These are phyloP conservation scores for Entelurus aequoreus DNA, from an alignment of 2,113 vertebrate species.

Conservation along the genomic window DNA sequence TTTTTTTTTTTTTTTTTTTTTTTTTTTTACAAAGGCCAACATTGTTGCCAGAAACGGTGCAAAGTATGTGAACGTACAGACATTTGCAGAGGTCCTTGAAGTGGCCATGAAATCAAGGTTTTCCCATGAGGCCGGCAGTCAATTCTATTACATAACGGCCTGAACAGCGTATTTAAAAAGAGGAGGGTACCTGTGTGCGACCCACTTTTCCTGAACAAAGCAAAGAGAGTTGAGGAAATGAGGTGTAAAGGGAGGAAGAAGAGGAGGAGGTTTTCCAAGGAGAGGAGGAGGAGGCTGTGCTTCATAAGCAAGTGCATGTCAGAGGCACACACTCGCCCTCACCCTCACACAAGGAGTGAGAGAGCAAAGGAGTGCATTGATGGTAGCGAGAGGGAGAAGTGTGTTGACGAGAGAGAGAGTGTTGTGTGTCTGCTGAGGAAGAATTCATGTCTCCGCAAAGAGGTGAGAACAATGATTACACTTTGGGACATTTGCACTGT, in stretches of 20 bases:
- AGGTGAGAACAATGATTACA: slow-evolving; percentile 52
- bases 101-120: slow-evolving; percentile 3
- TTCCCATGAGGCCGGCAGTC: background rate
- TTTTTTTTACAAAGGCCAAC: too few species aligned
- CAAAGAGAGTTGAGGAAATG: slow-evolving; percentile 21
- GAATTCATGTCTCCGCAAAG: slow-evolving; percentile 68
- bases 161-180: background rate
- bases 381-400: slow-evolving; percentile 16
- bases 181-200: slow-evolving; percentile 20
- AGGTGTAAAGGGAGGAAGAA: slow-evolving; percentile 6
- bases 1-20: too few species aligned
- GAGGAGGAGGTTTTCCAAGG: slow-evolving; percentile 21
- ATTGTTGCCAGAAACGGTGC: too few species aligned
- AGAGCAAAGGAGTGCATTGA: slow-evolving; percentile 13
- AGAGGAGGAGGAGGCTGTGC: slow-evolving; percentile 41
- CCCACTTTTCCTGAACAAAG: slow-evolving; percentile 49
- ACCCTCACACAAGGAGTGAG: slow-evolving; percentile 5
- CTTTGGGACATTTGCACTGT: too few species aligned
- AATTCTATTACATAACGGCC: background rate
- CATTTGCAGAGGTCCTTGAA: background rate
- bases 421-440: slow-evolving; percentile 60
- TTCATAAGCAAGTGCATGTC: slow-evolving; percentile 60
- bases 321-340: slow-evolving; percentile 39
- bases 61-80: too few species aligned
- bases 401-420: slow-evolving; percentile 55